Evolutionary conservation across 2,113 vertebrate genomes (phyloP).

Genomic region (Macquaria ambigua): DNA sequence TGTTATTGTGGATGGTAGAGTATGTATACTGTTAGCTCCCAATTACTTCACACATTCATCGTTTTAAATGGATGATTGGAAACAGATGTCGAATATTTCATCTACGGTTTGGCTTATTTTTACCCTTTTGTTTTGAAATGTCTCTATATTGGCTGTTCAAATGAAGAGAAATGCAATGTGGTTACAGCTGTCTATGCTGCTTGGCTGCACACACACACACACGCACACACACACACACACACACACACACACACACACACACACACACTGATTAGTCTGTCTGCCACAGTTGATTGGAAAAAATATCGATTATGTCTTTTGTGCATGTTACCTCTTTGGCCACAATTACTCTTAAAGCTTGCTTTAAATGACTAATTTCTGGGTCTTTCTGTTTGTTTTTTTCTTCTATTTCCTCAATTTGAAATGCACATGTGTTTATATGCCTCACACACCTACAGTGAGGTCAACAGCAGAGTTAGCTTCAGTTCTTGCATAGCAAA

Average conservation of each 20-base stretch:
- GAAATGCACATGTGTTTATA: background rate
- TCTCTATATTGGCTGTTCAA: background rate
- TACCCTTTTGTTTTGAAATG: background rate
- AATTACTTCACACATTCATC: background rate
- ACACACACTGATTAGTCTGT: constrained; percentile 22
- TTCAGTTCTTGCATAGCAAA: background rate
- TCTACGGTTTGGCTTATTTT: background rate
- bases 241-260: constrained; percentile 14
- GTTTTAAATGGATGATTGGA: background rate
- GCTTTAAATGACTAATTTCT: background rate
- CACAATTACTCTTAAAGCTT: background rate
- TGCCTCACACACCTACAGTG: background rate
- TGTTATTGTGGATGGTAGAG: background rate
- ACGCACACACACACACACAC: background rate
- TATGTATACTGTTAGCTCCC: background rate
- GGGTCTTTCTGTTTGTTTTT: background rate
- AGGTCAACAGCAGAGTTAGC: background rate
- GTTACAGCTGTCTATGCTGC: background rate
- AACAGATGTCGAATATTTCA: background rate
- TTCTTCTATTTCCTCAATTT: background rate
- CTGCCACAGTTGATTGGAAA: constrained; percentile 38
- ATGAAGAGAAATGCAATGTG: constrained; percentile 19
- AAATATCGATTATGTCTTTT: constrained; percentile 42
- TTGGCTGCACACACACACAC: background rate
- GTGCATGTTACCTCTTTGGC: constrained; percentile 24